These are phyloP conservation scores for Lepeophtheirus nordmannii DNA, from an alignment of 2,888 invertebrate species.

Conservation along the genomic window DNA sequence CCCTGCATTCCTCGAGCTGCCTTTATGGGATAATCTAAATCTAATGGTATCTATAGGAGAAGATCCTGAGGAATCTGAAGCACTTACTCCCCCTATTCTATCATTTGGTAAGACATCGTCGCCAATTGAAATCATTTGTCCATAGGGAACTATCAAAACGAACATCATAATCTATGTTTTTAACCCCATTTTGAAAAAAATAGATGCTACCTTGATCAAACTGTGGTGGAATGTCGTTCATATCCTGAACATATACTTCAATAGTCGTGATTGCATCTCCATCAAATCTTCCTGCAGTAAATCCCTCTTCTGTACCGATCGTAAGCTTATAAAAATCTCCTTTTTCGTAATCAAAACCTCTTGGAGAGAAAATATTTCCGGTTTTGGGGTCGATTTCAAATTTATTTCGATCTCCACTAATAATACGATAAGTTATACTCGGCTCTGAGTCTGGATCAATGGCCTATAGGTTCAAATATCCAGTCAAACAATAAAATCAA, in stretches of 20 bases:
- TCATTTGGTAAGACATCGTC: not conserved
- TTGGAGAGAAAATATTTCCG: constrained; percentile 58
- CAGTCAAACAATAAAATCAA: not conserved
- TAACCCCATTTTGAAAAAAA: not conserved
- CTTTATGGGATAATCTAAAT: not conserved
- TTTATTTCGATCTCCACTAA: constrained; percentile 9
- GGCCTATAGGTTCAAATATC: not conserved
- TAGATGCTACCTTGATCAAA: too few species aligned
- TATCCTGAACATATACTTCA: constrained; percentile 43
- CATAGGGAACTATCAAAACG: not conserved
- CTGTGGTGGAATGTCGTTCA: constrained; percentile 65
- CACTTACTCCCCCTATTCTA: constrained; percentile 57
- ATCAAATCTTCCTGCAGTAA: not conserved
- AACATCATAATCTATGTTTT: not conserved
- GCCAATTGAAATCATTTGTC: not conserved
- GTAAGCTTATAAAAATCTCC: not conserved
- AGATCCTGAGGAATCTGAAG: constrained; percentile 68
- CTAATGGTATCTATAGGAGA: constrained; percentile 60
- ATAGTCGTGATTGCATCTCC: constrained; percentile 25
- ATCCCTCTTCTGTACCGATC: constrained; percentile 4
- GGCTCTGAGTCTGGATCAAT: constrained; percentile 4
- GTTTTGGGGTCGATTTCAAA: constrained; percentile 61
- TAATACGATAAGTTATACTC: constrained; percentile 10
- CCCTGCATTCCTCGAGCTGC: not conserved
- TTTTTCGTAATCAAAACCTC: constrained; percentile 58